These are phyloP conservation scores for Oasisia sp. DNA, from an alignment of 2,888 invertebrate species.

Conservation along the genomic window DNA sequence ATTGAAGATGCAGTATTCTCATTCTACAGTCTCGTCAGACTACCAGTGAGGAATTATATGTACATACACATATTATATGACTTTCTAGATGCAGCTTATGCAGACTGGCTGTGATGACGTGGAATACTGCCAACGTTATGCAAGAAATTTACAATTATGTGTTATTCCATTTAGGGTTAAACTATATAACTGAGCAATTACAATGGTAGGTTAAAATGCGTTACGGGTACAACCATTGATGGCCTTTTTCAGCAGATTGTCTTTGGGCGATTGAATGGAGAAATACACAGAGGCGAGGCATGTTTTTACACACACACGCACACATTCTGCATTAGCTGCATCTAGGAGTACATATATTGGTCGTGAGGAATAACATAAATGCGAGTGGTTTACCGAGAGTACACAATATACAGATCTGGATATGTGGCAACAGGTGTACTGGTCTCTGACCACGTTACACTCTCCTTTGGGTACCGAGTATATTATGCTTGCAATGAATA, in stretches of 20 bases:
- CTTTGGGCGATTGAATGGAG: too few species aligned
- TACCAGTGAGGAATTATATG: not conserved
- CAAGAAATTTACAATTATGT: too few species aligned
- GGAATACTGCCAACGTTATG: too few species aligned
- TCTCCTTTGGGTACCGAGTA: not conserved
- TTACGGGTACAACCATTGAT: too few species aligned
- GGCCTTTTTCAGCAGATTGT: too few species aligned
- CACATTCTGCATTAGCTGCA: not conserved
- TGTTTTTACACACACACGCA: too few species aligned
- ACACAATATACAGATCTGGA: not conserved
- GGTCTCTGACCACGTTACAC: not conserved
- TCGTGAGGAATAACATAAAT: not conserved
- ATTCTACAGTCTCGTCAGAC: not conserved
- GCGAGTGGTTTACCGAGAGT: not conserved
- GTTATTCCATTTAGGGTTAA: too few species aligned
- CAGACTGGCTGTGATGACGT: too few species aligned
- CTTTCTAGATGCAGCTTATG: not conserved
- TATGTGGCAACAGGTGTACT: not conserved
- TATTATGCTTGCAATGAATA: slow-evolving; percentile 1
- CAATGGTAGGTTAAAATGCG: too few species aligned
- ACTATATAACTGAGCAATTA: too few species aligned
- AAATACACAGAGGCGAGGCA: too few species aligned
- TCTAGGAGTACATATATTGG: not conserved
- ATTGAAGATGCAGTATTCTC: too few species aligned
- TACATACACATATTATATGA: not conserved